These are phyloP conservation scores for Sinocyclocheilus grahami DNA, from an alignment of 2,113 vertebrate species.

Conservation along the genomic window DNA sequence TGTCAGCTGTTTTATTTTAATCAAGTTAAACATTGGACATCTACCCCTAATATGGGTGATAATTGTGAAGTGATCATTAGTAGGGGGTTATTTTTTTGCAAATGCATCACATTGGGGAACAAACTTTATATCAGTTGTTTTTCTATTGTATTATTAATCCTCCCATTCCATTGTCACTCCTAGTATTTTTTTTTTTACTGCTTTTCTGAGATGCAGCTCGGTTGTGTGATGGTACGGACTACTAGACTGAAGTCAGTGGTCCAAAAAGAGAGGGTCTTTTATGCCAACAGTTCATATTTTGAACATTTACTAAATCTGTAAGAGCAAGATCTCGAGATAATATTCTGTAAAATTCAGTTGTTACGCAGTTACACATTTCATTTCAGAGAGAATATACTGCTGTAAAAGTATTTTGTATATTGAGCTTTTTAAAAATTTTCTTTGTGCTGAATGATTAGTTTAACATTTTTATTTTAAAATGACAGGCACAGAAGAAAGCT, in stretches of 20 bases:
- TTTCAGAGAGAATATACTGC: not conserved
- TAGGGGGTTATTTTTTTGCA: constrained; percentile 27
- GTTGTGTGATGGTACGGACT: not conserved
- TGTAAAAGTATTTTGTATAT: not conserved
- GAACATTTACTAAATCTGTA: not conserved
- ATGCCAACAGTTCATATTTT: not conserved
- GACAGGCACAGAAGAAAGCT: constrained; percentile 16
- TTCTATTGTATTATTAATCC: not conserved
- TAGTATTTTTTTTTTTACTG: not conserved
- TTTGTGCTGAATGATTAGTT: constrained; percentile 54
- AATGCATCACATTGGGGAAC: not conserved
- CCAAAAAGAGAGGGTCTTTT: not conserved
- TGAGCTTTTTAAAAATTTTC: not conserved
- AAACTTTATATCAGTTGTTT: not conserved
- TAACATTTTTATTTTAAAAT: not conserved
- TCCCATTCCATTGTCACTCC: not conserved
- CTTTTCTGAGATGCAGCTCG: not conserved
- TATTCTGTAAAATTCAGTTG: not conserved
- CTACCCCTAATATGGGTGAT: constrained; percentile 52
- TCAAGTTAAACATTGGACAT: constrained; percentile 4
- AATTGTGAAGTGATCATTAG: constrained; percentile 28
- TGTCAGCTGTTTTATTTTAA: constrained; percentile 21
- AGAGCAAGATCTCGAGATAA: not conserved
- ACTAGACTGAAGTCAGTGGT: not conserved
- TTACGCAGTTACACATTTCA: not conserved